phyloP scores from a whole-genome alignment of 1,140 invertebrate species.

The Heliconius hermathena region DNA sequence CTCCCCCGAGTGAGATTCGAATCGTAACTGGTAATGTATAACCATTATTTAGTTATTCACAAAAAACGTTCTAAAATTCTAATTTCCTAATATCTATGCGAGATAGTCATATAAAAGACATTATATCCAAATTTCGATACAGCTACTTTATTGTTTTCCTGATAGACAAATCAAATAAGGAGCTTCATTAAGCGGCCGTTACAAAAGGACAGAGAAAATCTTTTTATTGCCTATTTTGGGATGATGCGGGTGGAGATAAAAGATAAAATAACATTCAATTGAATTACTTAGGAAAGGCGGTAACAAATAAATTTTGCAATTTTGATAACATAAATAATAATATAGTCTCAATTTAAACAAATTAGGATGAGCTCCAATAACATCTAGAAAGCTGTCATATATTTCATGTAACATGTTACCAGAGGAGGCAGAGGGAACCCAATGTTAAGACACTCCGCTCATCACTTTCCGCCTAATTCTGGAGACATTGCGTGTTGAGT shows the following conservation, averaged over 20 bases:
- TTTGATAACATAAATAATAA: not conserved
- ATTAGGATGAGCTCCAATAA: no score
- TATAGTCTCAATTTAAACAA: not conserved
- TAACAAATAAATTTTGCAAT: not conserved
- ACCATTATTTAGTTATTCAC: no score
- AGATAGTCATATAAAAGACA: not conserved
- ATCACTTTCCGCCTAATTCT: no score
- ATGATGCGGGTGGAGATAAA: not conserved
- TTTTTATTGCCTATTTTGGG: not conserved
- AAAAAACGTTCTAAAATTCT: no score
- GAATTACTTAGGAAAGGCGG: not conserved
- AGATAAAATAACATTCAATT: not conserved
- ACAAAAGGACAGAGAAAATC: not conserved
- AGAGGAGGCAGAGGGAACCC: no score
- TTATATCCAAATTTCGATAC: not conserved
- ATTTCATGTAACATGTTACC: no score
- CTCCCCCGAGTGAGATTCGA: no score
- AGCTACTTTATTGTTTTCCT: slow-evolving; percentile 7
- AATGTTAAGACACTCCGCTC: no score
- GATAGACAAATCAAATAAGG: slow-evolving; percentile 6
- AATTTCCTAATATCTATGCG: not conserved
- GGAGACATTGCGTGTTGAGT: no score
- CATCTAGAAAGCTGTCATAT: no score
- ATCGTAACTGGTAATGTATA: no score
- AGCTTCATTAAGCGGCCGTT: slow-evolving; percentile 3